These are phyloP conservation scores for Caenorhabditis sulstoni DNA, from an alignment of 2,888 invertebrate genomes.

Conservation along the genomic window DNA sequence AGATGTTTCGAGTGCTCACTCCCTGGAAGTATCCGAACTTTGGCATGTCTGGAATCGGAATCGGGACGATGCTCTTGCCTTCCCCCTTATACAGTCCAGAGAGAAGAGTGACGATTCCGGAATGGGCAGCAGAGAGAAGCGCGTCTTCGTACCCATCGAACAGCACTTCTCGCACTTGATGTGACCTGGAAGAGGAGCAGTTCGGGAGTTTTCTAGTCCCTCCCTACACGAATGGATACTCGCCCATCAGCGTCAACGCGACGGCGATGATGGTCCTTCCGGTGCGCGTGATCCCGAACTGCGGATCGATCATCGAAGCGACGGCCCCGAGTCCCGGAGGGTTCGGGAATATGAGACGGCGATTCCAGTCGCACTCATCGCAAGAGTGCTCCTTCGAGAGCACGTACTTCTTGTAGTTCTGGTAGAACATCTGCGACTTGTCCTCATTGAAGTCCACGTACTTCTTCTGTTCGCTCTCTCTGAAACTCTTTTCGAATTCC, in stretches of 20 bases:
- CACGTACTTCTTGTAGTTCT: constrained; percentile 75
- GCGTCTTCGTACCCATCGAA: constrained; percentile 77
- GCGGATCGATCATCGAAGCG: constrained; percentile 70
- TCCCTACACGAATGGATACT: constrained; percentile 70
- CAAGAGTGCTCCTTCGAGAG: constrained; percentile 63
- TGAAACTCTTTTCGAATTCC: constrained; percentile 40
- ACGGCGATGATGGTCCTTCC: constrained; percentile 61
- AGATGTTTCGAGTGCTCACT: constrained; percentile 44
- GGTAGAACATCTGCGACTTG: constrained; percentile 70
- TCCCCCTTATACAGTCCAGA: constrained; percentile 59
- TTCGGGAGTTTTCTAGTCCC: neutral
- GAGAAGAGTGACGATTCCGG: constrained; percentile 58
- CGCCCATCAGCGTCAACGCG: constrained; percentile 66
- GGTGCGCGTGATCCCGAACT: constrained; percentile 62
- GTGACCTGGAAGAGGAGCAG: constrained; percentile 61
- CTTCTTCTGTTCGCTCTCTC: constrained; percentile 74
- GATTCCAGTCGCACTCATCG: constrained; percentile 69
- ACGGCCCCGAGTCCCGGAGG: constrained; percentile 72
- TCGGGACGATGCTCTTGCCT: constrained; percentile 70
- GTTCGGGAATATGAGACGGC: constrained; percentile 70
- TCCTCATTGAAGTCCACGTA: constrained; percentile 69
- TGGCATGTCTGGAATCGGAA: constrained; percentile 74
- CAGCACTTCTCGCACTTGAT: constrained; percentile 71
- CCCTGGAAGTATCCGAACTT: constrained; percentile 74
- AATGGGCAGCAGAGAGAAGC: constrained; percentile 72